Base-by-base conservation (phyloP, 2,888 invertebrate species). In the Orgyia antiqua region DNA sequence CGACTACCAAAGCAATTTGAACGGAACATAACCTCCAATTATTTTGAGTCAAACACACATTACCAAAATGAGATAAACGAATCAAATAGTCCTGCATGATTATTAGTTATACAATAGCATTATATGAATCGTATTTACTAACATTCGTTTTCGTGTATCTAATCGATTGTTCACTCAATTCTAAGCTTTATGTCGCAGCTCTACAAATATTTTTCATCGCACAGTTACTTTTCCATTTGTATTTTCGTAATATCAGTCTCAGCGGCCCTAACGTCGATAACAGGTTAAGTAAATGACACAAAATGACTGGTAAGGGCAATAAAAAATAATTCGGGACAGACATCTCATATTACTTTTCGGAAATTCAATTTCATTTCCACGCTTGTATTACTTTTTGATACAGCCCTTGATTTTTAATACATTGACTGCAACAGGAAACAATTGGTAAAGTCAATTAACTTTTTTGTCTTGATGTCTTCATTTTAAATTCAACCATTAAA, bases 281-380 rank as follows among this genome's bases (percentile, higher is more conserved):
- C 72, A 72, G 75, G 70, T 73, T 75, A 75, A 77, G 75, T 75
- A 72, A 77, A 75, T 75, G 75, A 74, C 68, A 74, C 58, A 75
- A 70, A 76, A 75, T 73, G 66, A 62, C 64, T 56, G 61, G 57
- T 63, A 58, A 65, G 46, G 51, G 58, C 44, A 68, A 68, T 72
- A 52, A 52, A 51, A 73, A 68, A 64, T 68, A 65, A 73, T 72
- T 67, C 51, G 53, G 55, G 52, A 51, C 65, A 57, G 58, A 58
- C 60, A 55, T 57, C 58, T 51, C 62, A 64, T 68, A 70, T 67
- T 69, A 62, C 66, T 67, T 67, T 68, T 58, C 58, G 62, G 70
- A 72, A 69, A 68, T 71, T 70, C 64, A 70, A 73, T 74, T 74
- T 68, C 58, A 69, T 73, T 73, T 68, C 64, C 58, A 62, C 53